Conservation (phyloP, 2,888 invertebrate genomes). For the Tenthredo livida region DNA sequence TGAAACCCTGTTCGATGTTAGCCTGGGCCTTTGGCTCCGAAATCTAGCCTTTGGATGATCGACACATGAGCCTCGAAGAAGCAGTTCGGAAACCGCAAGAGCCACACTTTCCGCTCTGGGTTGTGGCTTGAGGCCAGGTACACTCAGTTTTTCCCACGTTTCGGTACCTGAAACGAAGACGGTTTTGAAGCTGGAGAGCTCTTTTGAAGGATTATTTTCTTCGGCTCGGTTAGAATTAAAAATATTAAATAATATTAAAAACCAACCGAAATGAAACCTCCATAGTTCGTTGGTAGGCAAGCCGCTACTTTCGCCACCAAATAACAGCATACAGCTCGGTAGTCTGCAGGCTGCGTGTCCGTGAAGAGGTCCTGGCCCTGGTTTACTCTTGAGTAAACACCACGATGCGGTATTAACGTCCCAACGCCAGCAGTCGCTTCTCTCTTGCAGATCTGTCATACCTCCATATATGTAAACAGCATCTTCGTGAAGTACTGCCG, state of each 20-base stretch:
- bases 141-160: slow-evolving; percentile 86
- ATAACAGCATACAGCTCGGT: slow-evolving; percentile 88
- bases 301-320: slow-evolving; percentile 89
- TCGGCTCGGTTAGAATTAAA: neutral
- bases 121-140: slow-evolving; percentile 83
- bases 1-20: slow-evolving; percentile 76
- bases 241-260: too few species aligned
- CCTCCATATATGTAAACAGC: slow-evolving; percentile 94
- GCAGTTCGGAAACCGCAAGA: slow-evolving; percentile 82
- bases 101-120: slow-evolving; percentile 86
- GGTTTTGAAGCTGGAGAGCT: neutral
- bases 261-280: slow-evolving; percentile 90
- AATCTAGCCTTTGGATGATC: slow-evolving; percentile 69
- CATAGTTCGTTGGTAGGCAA: slow-evolving; percentile 88
- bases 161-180: slow-evolving; percentile 84
- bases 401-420: slow-evolving; percentile 84
- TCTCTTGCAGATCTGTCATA: slow-evolving; percentile 90
- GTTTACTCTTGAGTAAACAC: slow-evolving; percentile 82
- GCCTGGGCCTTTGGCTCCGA: slow-evolving; percentile 70
- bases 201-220: neutral
- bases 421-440: slow-evolving; percentile 90
- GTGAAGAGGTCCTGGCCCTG: slow-evolving; percentile 86
- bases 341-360: slow-evolving; percentile 90
- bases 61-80: slow-evolving; percentile 76
- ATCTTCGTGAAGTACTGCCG: slow-evolving; percentile 88